Percentiles rank a stretch among this genome's conserved stretches.
phyloP scores from a whole-genome alignment of 1,140 invertebrate species.

The Zophobas atratus region DNA sequence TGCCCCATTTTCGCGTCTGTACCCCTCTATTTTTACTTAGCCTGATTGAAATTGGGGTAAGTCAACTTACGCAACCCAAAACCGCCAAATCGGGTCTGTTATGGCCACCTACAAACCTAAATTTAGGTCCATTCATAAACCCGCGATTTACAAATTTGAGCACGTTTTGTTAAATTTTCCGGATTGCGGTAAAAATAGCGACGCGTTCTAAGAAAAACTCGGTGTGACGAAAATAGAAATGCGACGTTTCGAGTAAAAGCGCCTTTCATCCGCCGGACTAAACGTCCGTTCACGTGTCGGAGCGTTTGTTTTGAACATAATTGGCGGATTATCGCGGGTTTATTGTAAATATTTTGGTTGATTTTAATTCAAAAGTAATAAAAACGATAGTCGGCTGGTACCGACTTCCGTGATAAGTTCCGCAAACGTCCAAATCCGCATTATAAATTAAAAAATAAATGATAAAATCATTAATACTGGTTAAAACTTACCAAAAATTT shows the following conservation, averaged over 20 bases:
- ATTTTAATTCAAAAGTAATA: not conserved
- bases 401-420: not conserved
- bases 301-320: no score
- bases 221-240: not conserved
- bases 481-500: conserved; percentile 3
- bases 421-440: not conserved
- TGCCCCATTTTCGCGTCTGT: no score
- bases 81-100: not conserved
- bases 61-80: not conserved
- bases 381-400: not conserved
- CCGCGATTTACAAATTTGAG: no score
- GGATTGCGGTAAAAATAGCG: no score
- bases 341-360: not conserved
- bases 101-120: not conserved
- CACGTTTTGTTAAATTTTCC: no score
- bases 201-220: not conserved
- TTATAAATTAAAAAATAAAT: no score
- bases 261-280: no score
- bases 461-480: no score
- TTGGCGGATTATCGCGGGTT: no score
- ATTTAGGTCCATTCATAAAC: not conserved
- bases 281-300: no score
- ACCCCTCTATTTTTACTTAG: no score
- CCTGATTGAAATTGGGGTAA: no score
- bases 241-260: not conserved